A percentile compares a stretch with the other conserved stretches of the same genome.
These are phyloP conservation scores for Cygnus buccinator DNA, from an alignment of 2,113 vertebrate genomes.

Conservation along the genomic window DNA sequence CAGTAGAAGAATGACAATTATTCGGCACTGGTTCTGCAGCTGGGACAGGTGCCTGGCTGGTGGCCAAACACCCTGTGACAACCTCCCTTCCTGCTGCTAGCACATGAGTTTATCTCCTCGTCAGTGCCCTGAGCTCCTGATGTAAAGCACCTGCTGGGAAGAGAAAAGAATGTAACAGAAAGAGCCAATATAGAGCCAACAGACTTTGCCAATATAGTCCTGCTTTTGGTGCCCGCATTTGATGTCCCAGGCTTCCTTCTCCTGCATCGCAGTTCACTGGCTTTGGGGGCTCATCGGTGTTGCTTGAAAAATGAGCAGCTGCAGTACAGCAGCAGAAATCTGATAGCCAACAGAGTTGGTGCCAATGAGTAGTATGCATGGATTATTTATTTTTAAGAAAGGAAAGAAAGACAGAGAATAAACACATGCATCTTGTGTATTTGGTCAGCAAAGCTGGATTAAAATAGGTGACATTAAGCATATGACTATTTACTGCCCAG, in stretches of 20 bases:
- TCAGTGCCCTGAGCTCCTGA: not conserved
- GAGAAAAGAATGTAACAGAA: not conserved
- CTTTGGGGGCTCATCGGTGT: not conserved
- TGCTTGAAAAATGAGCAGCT: not conserved
- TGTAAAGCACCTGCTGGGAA: not conserved
- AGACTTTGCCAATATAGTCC: not conserved
- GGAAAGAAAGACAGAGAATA: not conserved
- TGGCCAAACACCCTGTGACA: not conserved
- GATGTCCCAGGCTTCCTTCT: not conserved
- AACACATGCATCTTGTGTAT: not conserved
- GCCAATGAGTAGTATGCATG: not conserved
- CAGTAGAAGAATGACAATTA: not conserved
- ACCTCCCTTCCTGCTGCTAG: not conserved
- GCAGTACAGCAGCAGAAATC: not conserved
- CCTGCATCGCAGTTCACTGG: not conserved
- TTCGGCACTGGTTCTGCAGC: not conserved
- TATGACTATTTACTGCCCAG: not conserved
- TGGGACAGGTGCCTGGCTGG: not conserved
- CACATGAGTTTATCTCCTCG: not conserved
- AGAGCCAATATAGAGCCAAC: not conserved
- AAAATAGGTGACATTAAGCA: not conserved
- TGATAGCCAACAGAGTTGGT: not conserved
- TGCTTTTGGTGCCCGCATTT: not conserved
- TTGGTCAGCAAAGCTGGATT: not conserved
- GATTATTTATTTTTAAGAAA: too few relatives aligned